Conservation (phyloP, 2,888 invertebrate species). For the Ennomos fuscantarius region DNA sequence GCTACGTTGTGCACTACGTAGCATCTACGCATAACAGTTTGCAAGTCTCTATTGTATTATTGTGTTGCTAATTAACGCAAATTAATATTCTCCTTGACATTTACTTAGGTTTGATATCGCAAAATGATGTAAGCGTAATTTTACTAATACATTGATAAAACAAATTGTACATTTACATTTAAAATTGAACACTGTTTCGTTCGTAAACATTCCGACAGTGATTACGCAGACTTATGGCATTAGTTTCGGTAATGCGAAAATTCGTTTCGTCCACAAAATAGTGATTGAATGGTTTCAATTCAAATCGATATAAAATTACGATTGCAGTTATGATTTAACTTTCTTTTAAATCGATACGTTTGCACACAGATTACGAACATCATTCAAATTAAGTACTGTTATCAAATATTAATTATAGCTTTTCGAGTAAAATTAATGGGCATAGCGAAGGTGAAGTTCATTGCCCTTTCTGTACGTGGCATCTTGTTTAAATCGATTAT, state of each 20-base stretch:
- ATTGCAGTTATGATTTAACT: slow-evolving; percentile 35
- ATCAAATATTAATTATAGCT: slow-evolving; percentile 6
- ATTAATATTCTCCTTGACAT: slow-evolving; percentile 8
- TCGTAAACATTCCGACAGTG: slow-evolving; percentile 18
- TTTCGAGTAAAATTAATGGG: slow-evolving; percentile 9
- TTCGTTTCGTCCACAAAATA: slow-evolving; percentile 34
- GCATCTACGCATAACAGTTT: background rate
- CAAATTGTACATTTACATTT: slow-evolving; percentile 10
- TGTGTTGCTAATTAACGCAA: background rate
- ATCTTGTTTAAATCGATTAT: slow-evolving; percentile 23
- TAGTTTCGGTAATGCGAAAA: slow-evolving; percentile 32
- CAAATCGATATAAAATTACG: slow-evolving; percentile 38
- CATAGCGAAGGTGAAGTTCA: slow-evolving; percentile 17
- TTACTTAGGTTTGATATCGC: background rate
- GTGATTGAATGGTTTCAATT: slow-evolving; percentile 38
- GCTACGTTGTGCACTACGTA: slow-evolving; percentile 17
- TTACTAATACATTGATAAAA: background rate
- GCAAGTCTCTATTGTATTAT: background rate
- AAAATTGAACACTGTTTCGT: slow-evolving; percentile 20
- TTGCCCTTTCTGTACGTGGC: slow-evolving; percentile 17
- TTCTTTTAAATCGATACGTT: slow-evolving; percentile 34
- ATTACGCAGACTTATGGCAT: slow-evolving; percentile 26
- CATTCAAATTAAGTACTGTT: slow-evolving; percentile 11
- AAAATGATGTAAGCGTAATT: background rate
- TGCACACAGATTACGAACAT: slow-evolving; percentile 22